phyloP scores from a whole-genome alignment of 2,797 vertebrate species.

The Argyrosomus regius region DNA sequence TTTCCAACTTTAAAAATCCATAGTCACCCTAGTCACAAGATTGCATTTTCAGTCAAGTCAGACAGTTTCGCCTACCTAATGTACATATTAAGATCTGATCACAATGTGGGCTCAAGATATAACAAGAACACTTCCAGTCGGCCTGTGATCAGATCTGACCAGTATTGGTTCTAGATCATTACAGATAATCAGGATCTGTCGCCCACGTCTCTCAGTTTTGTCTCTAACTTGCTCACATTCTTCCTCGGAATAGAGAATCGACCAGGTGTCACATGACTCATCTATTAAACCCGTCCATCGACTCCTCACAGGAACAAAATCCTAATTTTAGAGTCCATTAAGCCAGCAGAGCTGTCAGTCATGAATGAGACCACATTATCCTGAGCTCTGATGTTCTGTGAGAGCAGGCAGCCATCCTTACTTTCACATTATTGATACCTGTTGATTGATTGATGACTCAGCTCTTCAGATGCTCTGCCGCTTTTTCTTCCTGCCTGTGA shows the following conservation, averaged over 20 bases:
- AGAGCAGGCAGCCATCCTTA: neutral
- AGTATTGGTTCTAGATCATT: neutral
- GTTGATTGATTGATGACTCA: conserved; percentile 31
- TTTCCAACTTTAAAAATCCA: no score
- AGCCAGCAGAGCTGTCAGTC: conserved; percentile 7
- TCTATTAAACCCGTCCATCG: neutral
- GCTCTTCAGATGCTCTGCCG: conserved; percentile 58
- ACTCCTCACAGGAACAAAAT: neutral
- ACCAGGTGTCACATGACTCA: neutral
- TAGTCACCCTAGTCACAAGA: no score
- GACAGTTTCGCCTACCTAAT: no score
- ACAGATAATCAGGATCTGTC: neutral
- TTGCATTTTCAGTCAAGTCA: no score
- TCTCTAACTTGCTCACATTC: neutral
- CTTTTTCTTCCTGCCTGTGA: conserved; percentile 81
- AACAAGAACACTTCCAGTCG: no score
- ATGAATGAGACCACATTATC: neutral
- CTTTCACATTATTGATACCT: conserved; percentile 10
- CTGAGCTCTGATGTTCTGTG: neutral
- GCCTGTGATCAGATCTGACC: neutral
- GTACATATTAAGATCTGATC: neutral
- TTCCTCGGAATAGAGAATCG: neutral
- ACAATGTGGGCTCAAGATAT: neutral
- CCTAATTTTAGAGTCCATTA: neutral
- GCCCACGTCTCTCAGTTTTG: neutral